Percentiles rank a stretch among this genome's conserved stretches.
Conservation (phyloP, 1,140 invertebrate genomes). For the Eupeodes corollae region DNA sequence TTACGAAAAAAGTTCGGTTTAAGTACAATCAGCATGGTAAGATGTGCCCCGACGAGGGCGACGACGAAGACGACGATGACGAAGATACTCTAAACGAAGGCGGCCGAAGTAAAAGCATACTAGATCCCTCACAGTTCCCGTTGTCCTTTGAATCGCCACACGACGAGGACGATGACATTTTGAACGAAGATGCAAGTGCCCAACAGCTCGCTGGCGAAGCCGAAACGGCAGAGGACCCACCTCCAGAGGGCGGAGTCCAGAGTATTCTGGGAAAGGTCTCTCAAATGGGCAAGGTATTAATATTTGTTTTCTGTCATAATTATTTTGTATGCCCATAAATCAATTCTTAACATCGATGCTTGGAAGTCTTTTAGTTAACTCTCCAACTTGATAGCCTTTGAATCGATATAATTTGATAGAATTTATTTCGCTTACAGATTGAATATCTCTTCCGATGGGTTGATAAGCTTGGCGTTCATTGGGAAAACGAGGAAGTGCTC, state of each 20-base stretch:
- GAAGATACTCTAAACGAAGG: slow-evolving; percentile 25
- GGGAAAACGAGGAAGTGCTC: slow-evolving; percentile 26
- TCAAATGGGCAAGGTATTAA: slow-evolving; percentile 23
- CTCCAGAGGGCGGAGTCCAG: slow-evolving; percentile 26
- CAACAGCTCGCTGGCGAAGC: not conserved
- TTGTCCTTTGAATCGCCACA: slow-evolving; percentile 22
- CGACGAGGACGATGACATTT: slow-evolving; percentile 19
- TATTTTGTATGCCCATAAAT: not conserved
- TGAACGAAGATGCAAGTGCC: slow-evolving; percentile 6
- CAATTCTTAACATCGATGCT: too few species aligned
- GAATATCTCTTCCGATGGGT: slow-evolving; percentile 27
- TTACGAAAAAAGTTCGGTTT: too few species aligned
- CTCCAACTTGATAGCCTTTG: too few species aligned
- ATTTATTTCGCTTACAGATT: slow-evolving; percentile 13
- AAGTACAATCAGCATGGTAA: too few species aligned
- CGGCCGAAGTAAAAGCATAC: slow-evolving; percentile 27
- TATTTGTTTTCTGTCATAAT: not conserved
- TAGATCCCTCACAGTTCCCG: slow-evolving; percentile 22
- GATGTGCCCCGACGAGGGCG: not conserved
- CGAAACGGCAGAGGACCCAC: slow-evolving; percentile 9
- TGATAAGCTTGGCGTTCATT: slow-evolving; percentile 21
- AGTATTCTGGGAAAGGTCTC: slow-evolving; percentile 26
- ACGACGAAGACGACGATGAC: slow-evolving; percentile 13
- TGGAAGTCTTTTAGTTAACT: too few species aligned
- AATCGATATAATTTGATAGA: too few species aligned